Percentiles rank a stretch among this genome's conserved stretches.
Evolutionary conservation across 2,888 invertebrate species (phyloP).

Genomic region (Galerucella nymphaeae): DNA sequence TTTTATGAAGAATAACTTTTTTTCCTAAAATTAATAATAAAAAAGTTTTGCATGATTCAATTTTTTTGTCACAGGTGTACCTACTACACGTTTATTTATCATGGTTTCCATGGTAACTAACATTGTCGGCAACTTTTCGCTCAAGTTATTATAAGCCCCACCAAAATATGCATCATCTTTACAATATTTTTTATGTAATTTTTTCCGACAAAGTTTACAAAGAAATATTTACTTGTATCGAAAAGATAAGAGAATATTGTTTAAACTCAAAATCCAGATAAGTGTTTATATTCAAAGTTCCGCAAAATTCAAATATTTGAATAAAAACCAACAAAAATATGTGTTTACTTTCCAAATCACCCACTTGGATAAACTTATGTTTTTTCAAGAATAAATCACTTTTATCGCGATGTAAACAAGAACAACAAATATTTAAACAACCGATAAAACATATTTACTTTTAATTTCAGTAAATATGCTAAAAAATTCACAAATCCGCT

Average conservation of each 20-base stretch:
- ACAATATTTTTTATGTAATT: background rate
- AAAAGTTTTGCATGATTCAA: no score
- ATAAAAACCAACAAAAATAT: background rate
- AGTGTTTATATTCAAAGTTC: background rate
- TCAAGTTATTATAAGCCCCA: background rate
- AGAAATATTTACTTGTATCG: background rate
- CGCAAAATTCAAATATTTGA: conserved; percentile 6
- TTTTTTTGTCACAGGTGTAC: no score
- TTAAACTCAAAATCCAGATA: background rate
- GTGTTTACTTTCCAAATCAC: background rate
- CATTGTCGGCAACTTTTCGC: no score
- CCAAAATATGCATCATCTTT: background rate
- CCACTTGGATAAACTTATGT: background rate
- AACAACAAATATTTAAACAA: background rate
- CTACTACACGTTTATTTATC: no score
- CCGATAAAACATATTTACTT: background rate
- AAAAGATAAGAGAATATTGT: background rate
- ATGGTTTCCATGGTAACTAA: no score
- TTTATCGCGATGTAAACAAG: background rate
- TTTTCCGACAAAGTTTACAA: background rate
- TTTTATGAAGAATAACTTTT: no score
- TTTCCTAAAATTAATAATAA: no score
- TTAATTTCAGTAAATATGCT: background rate
- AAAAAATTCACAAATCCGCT: background rate
- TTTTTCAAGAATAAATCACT: conserved; percentile 2